Base-by-base conservation (phyloP, 92 coral and sea anemone species). In the Pocillopora grandis region DNA sequence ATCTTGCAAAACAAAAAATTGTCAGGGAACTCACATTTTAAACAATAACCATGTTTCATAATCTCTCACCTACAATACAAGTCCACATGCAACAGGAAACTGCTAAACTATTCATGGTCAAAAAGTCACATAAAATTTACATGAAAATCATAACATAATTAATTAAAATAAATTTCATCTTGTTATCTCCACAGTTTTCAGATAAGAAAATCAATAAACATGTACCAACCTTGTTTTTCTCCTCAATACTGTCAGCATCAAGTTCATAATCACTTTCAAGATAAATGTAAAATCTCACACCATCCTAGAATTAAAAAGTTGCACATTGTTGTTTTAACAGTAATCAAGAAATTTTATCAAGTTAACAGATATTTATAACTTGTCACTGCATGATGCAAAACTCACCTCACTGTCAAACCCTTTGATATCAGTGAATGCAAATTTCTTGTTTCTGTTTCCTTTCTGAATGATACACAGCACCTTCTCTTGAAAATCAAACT, bases 351-450 rank as follows among this genome's bases (percentile, higher is more conserved):
- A 61, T 2, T 1, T 62, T 19, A 1, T 19, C 31, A 23, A 9
- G 52, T 42, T 42, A 42, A 42, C 52, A 7, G 13, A 13, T 10
- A 67, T 13, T 20, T 33, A n/a, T 12, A 19, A 16, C 35, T 1
- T 14, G 20, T 37, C 76, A 14, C 5, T 31, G 20, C 48, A 18
- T 21, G 58, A 62, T 13, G 57, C 62, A 37, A 16, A 10, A 81
- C 97, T 80, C 70, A 95, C 99, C 95, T 96, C 99, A 78, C 99
- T 96, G 68, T 94, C 99, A 88, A 88, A 96, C 55, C 95, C 98
- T 82, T 91, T 87, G 84, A 96, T 84, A 10, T 92, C 97, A 19
- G 90, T 86, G 83, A 96, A 96, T 10, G 88, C 91, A 84, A 96
- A 90, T 86, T 89, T 88, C 78, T 92, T 96, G 78, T 91, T 94